Base-by-base conservation (phyloP, 2,888 invertebrate genomes). In the Mamestra brassicae region DNA sequence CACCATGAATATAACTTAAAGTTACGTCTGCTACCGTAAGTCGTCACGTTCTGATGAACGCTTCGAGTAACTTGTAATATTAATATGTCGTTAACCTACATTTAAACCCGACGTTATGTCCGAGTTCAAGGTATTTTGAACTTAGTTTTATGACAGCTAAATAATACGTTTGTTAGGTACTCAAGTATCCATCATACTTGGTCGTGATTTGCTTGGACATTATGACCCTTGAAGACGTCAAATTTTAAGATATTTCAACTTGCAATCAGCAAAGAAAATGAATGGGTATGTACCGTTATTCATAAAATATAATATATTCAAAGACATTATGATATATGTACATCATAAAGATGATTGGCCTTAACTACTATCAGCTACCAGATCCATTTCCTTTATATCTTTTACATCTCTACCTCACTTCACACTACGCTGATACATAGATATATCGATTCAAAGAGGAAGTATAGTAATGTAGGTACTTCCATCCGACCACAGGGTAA, bases 401-500 rank as follows among this genome's bases (percentile, higher is more conserved):
- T 57, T 72, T 54, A 62, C 38, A 45, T 68, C 38, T 42, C n/a
- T 42, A 65, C 15, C 2, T 55, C 5, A 47, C 42, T 55, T 45
- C 52, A 76, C 61, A 61, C 34, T 15, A 34, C 45, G 17, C 17
- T 64, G 55, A 47, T 13, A 47, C 47, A 26, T 26, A 26, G 26
- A 47, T 47, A 68, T 80, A 83, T 74, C 26, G 68, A 64, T 83
- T 71, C 66, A 66, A 71, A 84, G 83, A 78, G 75, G 84, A 84
- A 84, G 83, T 57, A 50, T 75, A 63, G 82, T 86, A 83, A 82
- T 87, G 85, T 26, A 26, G 26, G 26, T 78, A 83, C 65, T 82
- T 81, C 82, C 85, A 74, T 75, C 62, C 78, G 84, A 91, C 91
- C 89, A 82, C 91, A 90, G 76, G 76, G 77, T 76, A 62, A 73